Evolutionary conservation across 2,797 vertebrate genomes (phyloP).

Genomic region (Siniperca obscura): DNA sequence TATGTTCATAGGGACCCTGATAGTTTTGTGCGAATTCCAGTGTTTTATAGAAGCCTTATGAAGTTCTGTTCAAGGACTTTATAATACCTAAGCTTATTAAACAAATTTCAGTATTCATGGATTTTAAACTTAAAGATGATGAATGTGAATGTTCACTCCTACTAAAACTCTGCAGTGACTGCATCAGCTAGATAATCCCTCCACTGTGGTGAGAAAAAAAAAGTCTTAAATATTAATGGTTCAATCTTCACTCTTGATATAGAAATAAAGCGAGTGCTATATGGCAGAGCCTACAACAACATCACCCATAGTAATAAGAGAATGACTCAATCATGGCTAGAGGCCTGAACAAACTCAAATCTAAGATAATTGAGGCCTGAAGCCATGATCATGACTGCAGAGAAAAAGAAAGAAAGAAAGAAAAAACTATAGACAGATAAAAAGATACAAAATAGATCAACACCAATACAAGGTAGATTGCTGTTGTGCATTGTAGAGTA

Average conservation of each 20-base stretch:
- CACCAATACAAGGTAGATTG: constrained; percentile 38
- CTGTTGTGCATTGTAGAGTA: constrained; percentile 6
- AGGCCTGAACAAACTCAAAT: constrained; percentile 55
- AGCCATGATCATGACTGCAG: constrained; percentile 19
- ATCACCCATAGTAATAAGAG: constrained; percentile 44
- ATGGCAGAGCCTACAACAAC: constrained; percentile 34
- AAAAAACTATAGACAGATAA: neutral
- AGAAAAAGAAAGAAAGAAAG: constrained; percentile 14
- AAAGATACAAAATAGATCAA: constrained; percentile 38
- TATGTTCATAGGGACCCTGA: constrained; percentile 63
- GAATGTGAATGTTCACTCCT: constrained; percentile 36
- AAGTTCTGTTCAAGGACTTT: constrained; percentile 33
- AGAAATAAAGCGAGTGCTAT: constrained; percentile 35
- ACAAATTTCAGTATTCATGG: constrained; percentile 36
- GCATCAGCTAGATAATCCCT: constrained; percentile 34
- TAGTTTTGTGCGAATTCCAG: constrained; percentile 44
- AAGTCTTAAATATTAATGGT: constrained; percentile 54
- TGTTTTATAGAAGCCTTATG: constrained; percentile 44
- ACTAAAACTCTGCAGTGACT: constrained; percentile 31
- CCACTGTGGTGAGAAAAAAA: constrained; percentile 12
- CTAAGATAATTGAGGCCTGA: constrained; percentile 59
- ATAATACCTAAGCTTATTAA: constrained; percentile 41
- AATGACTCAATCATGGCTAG: constrained; percentile 57
- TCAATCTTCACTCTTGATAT: constrained; percentile 50
- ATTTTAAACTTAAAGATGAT: constrained; percentile 49